These are phyloP conservation scores for Proteles cristata DNA, from an alignment of 2,113 vertebrate genomes.

Conservation along the genomic window DNA sequence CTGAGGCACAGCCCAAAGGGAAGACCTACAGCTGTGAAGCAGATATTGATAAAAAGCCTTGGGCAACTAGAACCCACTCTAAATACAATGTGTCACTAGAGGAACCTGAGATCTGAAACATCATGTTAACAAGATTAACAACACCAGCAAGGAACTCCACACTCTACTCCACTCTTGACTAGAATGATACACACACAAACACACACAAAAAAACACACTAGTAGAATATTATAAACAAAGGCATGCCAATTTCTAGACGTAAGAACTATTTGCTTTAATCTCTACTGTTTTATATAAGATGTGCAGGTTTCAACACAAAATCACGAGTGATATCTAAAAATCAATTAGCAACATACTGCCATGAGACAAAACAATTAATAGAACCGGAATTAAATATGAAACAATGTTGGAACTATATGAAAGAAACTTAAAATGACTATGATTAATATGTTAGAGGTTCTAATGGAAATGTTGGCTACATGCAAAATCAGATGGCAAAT, in stretches of 20 bases:
- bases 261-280: background rate
- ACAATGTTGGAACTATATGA: background rate
- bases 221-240: background rate
- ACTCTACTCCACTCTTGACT: background rate
- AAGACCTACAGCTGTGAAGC: background rate
- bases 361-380: background rate
- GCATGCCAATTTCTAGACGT: background rate
- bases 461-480: background rate
- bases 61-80: background rate
- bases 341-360: background rate
- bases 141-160: background rate
- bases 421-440: background rate
- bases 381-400: background rate
- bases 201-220: background rate
- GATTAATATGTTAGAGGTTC: background rate
- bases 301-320: background rate
- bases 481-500: background rate
- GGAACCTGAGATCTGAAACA: background rate
- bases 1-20: background rate
- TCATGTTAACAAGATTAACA: background rate
- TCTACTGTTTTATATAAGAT: background rate
- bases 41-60: background rate
- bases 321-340: background rate
- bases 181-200: background rate
- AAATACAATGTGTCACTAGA: background rate